Percentiles rank a stretch among this genome's conserved stretches.
Evolutionary conservation across 2,797 vertebrate species (phyloP).

Genomic region (Myoxocephalus aenaeus): DNA sequence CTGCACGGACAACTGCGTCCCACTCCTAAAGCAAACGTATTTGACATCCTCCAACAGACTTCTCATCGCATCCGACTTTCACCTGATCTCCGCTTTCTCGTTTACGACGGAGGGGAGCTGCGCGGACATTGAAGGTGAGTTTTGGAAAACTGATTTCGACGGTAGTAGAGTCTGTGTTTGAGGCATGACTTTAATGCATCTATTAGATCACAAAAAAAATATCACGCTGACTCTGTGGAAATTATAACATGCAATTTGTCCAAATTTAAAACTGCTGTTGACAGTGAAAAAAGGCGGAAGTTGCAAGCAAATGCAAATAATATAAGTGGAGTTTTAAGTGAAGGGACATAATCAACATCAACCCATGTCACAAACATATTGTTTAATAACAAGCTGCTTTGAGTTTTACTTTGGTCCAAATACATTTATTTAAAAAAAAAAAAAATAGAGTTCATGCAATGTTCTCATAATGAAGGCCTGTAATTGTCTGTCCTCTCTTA

Average conservation of each 20-base stretch:
- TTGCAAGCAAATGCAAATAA: background rate
- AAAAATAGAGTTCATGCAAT: background rate
- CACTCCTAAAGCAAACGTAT: conserved; percentile 53
- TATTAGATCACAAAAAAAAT: no score
- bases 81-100: conserved; percentile 47
- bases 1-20: conserved; percentile 68
- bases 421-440: background rate
- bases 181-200: background rate
- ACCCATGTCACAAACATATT: background rate
- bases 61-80: conserved; percentile 22
- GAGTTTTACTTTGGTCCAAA: background rate
- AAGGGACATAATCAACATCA: no score
- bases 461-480: conserved; percentile 2
- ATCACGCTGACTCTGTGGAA: background rate
- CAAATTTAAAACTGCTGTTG: background rate
- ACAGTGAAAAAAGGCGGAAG: background rate
- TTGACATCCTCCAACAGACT: conserved; percentile 36
- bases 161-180: background rate
- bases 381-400: background rate
- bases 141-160: conserved; percentile 23
- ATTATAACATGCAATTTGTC: background rate
- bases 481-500: background rate
- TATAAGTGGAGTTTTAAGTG: background rate
- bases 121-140: conserved; percentile 71
- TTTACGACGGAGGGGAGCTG: conserved; percentile 62